phyloP scores from a whole-genome alignment of 1,140 invertebrate species.

The Drosophila asahinai region DNA sequence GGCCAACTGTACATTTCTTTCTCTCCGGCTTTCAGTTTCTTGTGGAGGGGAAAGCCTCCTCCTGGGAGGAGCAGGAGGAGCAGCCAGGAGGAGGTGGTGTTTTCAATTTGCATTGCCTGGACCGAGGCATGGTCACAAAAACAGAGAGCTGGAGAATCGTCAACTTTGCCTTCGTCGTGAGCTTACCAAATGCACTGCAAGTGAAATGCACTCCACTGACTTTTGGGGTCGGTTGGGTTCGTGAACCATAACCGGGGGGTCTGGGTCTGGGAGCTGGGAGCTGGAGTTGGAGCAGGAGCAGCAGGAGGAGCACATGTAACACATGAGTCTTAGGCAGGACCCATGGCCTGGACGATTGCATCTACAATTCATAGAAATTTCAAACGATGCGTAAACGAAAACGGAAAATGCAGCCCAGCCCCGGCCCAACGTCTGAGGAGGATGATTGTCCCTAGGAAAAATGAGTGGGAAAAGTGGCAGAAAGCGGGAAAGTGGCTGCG shows the following conservation, averaged over 20 bases:
- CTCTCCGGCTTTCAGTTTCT: slow-evolving; percentile 36
- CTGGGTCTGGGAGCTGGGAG: no score
- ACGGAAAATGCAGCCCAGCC: slow-evolving; percentile 71
- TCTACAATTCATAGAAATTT: slow-evolving; percentile 85
- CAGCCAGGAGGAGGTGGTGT: slow-evolving; percentile 11
- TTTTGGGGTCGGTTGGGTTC: slow-evolving; percentile 64
- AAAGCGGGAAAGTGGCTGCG: not conserved
- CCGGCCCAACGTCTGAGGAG: slow-evolving; percentile 13
- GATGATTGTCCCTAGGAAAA: slow-evolving; percentile 36
- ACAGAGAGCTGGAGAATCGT: slow-evolving; percentile 60
- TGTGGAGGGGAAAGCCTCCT: slow-evolving; percentile 1
- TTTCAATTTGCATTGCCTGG: slow-evolving; percentile 63
- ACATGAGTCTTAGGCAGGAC: slow-evolving; percentile 61
- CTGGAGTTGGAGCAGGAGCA: not conserved
- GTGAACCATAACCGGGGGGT: slow-evolving; percentile 50
- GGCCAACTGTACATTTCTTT: slow-evolving; percentile 59
- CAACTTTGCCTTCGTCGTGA: slow-evolving; percentile 80
- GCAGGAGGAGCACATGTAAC: slow-evolving; percentile 49
- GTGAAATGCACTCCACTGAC: slow-evolving; percentile 79
- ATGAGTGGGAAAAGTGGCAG: not conserved
- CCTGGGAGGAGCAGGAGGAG: slow-evolving; percentile 7
- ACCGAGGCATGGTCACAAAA: slow-evolving; percentile 54
- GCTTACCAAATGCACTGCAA: slow-evolving; percentile 82
- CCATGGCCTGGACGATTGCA: slow-evolving; percentile 80
- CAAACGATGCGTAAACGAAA: slow-evolving; percentile 84